phyloP scores from a whole-genome alignment of 1,140 invertebrate species.

The Dendrolimus punctatus region DNA sequence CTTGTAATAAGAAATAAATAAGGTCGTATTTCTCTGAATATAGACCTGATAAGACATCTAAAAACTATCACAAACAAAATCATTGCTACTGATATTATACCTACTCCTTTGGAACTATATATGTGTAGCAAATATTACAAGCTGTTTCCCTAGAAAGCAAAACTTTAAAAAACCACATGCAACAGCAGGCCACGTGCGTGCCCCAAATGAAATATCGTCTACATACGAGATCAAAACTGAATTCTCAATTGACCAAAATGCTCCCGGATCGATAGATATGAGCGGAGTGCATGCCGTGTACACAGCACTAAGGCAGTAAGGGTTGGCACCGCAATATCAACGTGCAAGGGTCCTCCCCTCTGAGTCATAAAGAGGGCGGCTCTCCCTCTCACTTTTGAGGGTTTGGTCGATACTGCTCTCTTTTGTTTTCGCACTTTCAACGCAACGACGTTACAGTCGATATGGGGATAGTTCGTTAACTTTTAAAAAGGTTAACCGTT shows the following conservation, averaged over 20 bases:
- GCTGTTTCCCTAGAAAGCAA: too few species aligned
- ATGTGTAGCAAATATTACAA: too few species aligned
- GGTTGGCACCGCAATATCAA: slow-evolving; percentile 42
- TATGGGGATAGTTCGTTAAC: slow-evolving; percentile 20
- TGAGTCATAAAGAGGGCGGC: slow-evolving; percentile 66
- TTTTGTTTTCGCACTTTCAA: slow-evolving; percentile 61
- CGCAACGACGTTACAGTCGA: slow-evolving; percentile 26
- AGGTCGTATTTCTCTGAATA: too few species aligned
- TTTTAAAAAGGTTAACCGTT: slow-evolving; percentile 7
- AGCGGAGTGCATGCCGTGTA: slow-evolving; percentile 37
- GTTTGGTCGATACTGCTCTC: slow-evolving; percentile 63
- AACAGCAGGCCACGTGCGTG: neutral
- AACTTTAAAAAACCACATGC: neutral
- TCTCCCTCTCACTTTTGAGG: slow-evolving; percentile 56
- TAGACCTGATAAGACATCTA: too few species aligned
- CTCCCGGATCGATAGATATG: slow-evolving; percentile 46
- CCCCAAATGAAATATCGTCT: too few species aligned
- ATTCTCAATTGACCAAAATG: slow-evolving; percentile 25
- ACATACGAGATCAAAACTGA: slow-evolving; percentile 9
- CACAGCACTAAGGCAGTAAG: slow-evolving; percentile 39
- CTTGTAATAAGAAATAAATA: too few species aligned
- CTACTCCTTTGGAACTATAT: too few species aligned
- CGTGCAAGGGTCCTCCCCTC: slow-evolving; percentile 62
- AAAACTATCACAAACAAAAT: too few species aligned
- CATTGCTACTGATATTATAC: too few species aligned